Percentiles rank a stretch among this genome's conserved stretches.
Evolutionary conservation across 2,888 invertebrate species (phyloP).

Genomic region (Automeris io): DNA sequence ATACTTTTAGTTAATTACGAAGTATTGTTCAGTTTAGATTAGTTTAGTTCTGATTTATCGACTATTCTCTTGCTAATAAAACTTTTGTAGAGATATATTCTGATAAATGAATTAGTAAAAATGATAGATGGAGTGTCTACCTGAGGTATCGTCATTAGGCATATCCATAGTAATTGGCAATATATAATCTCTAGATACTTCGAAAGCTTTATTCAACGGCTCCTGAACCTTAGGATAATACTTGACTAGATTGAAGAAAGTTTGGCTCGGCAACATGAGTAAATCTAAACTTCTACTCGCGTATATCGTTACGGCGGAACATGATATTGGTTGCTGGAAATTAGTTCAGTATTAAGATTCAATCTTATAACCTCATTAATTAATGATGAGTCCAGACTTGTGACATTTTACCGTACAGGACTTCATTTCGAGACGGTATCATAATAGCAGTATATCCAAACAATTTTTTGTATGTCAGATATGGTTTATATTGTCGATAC

Average conservation of each 20-base stretch:
- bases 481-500: too few relatives aligned
- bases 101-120: not conserved
- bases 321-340: constrained; percentile 55
- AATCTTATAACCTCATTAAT: too few relatives aligned
- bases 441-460: too few relatives aligned
- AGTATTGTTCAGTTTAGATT: too few relatives aligned
- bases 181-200: constrained; percentile 61
- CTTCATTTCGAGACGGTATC: too few relatives aligned
- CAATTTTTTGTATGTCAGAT: too few relatives aligned
- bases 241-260: constrained; percentile 60
- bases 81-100: too few relatives aligned
- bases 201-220: constrained; percentile 56
- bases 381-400: too few relatives aligned
- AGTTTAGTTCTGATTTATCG: too few relatives aligned
- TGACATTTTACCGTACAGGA: too few relatives aligned
- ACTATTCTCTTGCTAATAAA: too few relatives aligned
- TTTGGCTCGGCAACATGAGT: constrained; percentile 55
- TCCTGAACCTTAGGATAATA: constrained; percentile 65
- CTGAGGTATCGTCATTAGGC: constrained; percentile 41
- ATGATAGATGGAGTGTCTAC: constrained; percentile 20
- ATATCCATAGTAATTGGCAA: constrained; percentile 56
- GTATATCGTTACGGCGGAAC: constrained; percentile 59
- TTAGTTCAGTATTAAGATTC: not conserved
- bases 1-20: too few relatives aligned
- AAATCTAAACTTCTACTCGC: constrained; percentile 65